These are phyloP conservation scores for Thryonomys swinderianus DNA, from an alignment of 2,113 vertebrate genomes.

Conservation along the genomic window DNA sequence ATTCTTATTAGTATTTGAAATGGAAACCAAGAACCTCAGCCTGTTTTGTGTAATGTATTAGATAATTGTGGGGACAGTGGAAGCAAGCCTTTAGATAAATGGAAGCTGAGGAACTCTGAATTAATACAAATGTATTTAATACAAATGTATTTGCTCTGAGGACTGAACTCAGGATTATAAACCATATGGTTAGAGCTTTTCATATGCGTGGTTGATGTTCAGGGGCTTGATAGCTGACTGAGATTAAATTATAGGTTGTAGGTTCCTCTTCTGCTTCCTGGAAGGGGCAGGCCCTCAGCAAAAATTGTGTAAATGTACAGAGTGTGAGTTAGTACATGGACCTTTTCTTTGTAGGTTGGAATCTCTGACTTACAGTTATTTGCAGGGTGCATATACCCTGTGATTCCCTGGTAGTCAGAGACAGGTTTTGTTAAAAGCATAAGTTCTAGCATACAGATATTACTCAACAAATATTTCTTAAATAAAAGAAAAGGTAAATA, in stretches of 20 bases:
- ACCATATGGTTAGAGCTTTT: neutral
- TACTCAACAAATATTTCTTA: conserved; percentile 35
- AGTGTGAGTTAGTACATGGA: neutral
- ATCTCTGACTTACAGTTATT: neutral
- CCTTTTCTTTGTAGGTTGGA: neutral
- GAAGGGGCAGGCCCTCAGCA: neutral
- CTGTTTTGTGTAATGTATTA: conserved; percentile 18
- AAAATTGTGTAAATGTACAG: neutral
- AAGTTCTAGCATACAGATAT: neutral
- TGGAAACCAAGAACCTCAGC: neutral
- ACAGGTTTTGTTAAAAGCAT: conserved; percentile 32
- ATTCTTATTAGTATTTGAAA: conserved; percentile 5
- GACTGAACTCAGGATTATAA: neutral
- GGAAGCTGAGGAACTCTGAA: neutral
- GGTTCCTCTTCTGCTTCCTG: neutral
- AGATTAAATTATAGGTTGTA: neutral
- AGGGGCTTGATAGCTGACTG: neutral
- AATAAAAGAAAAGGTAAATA: conserved; percentile 38
- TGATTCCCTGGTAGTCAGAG: neutral
- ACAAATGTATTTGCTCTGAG: conserved; percentile 5
- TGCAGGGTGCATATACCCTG: neutral
- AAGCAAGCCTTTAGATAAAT: conserved; percentile 8
- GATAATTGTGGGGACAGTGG: neutral
- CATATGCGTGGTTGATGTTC: neutral
- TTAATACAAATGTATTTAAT: conserved; percentile 16